phyloP scores from a whole-genome alignment of 2,113 vertebrate genomes.

The Hipposideros armiger region DNA sequence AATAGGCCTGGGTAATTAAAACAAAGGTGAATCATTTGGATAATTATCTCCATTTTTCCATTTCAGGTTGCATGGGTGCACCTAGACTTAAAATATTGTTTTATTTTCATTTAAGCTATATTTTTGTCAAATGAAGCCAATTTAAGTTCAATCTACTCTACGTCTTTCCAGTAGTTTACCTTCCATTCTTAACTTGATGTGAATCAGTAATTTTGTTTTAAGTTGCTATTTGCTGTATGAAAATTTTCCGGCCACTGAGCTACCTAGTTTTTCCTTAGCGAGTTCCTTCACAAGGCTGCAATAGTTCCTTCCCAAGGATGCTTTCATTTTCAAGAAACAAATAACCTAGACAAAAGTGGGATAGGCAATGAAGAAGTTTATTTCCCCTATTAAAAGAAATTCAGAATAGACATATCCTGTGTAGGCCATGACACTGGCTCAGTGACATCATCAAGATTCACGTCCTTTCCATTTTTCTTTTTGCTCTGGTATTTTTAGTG shows the following conservation, averaged over 20 bases:
- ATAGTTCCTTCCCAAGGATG: not conserved
- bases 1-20: not conserved
- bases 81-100: not conserved
- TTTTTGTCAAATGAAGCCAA: not conserved
- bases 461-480: not conserved
- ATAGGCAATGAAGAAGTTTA: constrained; percentile 32
- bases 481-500: not conserved
- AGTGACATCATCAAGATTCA: not conserved
- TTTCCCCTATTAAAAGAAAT: not conserved
- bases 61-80: not conserved
- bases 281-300: not conserved
- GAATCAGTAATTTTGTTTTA: not conserved
- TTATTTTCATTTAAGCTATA: constrained; percentile 26
- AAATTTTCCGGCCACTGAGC: not conserved
- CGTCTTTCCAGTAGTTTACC: not conserved
- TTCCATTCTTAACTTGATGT: constrained; percentile 37
- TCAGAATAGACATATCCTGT: not conserved
- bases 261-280: not conserved
- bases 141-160: not conserved
- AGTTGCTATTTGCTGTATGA: not conserved
- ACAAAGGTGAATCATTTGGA: not conserved
- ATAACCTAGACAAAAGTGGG: not conserved
- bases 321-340: not conserved
- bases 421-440: not conserved
- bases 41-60: constrained; percentile 41